Conservation (phyloP, 2,113 vertebrate species). For the Pangasianodon hypophthalmus region DNA sequence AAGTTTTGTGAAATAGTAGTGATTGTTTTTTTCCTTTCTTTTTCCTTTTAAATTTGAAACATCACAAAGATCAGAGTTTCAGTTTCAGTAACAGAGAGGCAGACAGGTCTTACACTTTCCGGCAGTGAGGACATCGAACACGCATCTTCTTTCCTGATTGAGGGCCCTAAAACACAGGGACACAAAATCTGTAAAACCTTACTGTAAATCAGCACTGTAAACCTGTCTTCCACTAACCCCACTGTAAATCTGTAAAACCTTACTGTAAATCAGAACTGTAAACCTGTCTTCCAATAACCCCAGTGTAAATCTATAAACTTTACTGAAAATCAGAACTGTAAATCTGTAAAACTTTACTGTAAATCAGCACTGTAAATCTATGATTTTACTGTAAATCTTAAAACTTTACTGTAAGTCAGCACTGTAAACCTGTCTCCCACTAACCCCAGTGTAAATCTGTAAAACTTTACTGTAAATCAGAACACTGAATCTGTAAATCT, state of each 20-base stretch:
- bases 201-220: background rate
- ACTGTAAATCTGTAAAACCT: background rate
- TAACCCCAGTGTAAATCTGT: too few species aligned
- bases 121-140: slow-evolving; percentile 3
- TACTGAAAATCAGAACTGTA: background rate
- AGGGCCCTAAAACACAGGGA: background rate
- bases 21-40: background rate
- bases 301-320: background rate
- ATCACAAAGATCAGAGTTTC: background rate
- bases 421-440: too few species aligned
- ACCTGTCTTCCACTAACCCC: background rate
- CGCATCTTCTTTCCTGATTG: background rate
- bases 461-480: too few species aligned
- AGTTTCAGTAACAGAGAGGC: background rate
- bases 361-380: background rate
- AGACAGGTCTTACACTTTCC: slow-evolving; percentile 6
- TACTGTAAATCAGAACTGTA: background rate
- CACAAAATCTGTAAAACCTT: background rate
- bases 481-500: too few species aligned
- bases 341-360: background rate
- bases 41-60: background rate
- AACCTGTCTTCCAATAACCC: background rate
- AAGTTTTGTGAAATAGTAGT: background rate
- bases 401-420: too few species aligned
- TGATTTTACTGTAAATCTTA: too few species aligned